Evolutionary conservation across 2,113 vertebrate genomes (phyloP).

Genomic region (Lasiurus borealis): DNA sequence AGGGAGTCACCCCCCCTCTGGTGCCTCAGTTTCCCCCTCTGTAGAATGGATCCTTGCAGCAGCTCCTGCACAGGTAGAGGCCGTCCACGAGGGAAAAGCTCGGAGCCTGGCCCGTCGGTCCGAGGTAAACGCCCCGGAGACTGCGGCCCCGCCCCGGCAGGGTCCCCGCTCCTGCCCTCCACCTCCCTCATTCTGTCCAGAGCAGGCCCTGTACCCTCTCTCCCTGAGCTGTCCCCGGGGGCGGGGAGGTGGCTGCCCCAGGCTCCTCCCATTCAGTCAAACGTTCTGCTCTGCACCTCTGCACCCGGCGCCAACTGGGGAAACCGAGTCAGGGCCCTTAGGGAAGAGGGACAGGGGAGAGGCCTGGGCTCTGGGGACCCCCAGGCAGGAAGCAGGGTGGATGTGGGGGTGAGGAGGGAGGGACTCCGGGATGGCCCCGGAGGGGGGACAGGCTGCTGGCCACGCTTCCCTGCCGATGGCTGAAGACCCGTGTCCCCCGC

Average conservation of each 20-base stretch:
- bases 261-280: fast-evolving
- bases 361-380: neutral
- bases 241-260: fast-evolving
- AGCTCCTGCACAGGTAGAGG: neutral
- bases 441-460: neutral
- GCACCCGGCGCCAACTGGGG: neutral
- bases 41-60: neutral
- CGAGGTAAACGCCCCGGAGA: fast-evolving
- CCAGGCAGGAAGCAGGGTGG: neutral
- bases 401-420: neutral
- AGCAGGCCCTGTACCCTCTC: fast-evolving
- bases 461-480: fast-evolving
- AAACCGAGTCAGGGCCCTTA: neutral
- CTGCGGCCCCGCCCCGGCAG: fast-evolving
- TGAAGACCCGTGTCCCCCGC: too few relatives aligned
- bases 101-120: fast-evolving
- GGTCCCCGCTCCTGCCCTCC: too few relatives aligned
- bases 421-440: neutral
- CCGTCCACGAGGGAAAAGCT: fast-evolving
- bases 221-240: fast-evolving
- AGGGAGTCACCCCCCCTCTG: fast-evolving
- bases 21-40: neutral
- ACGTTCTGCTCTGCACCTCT: fast-evolving
- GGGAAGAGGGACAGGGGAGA: neutral
- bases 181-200: too few relatives aligned